phyloP scores from a whole-genome alignment of 2,113 vertebrate species.

The Ctenomys sociabilis region DNA sequence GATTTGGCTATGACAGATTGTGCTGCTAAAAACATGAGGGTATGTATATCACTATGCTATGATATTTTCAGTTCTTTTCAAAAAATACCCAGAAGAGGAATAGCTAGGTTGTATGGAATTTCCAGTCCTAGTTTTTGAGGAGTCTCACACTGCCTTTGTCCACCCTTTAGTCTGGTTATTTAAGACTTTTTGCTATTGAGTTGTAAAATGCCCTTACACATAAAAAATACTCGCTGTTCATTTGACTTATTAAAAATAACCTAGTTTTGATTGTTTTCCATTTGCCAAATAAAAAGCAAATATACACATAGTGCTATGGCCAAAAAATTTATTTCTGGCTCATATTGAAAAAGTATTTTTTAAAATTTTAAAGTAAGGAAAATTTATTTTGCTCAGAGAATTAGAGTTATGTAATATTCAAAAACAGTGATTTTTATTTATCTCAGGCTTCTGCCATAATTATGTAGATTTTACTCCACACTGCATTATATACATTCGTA shows the following conservation, averaged over 20 bases:
- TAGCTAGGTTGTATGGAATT: too few relatives aligned
- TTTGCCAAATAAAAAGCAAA: constrained; percentile 13
- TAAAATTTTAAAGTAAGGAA: constrained; percentile 13
- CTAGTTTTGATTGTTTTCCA: background rate
- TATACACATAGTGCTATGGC: background rate
- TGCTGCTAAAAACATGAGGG: too few relatives aligned
- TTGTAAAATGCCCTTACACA: background rate
- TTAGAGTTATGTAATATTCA: constrained; percentile 2
- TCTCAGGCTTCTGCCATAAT: background rate
- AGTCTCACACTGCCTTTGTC: background rate
- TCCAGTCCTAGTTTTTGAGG: too few relatives aligned
- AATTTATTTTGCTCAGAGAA: constrained; percentile 42
- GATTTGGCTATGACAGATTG: too few relatives aligned
- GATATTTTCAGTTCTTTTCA: too few relatives aligned
- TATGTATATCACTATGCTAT: too few relatives aligned
- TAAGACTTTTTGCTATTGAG: background rate
- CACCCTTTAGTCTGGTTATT: background rate
- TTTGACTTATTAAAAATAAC: constrained; percentile 21
- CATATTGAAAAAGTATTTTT: background rate
- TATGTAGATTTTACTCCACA: background rate
- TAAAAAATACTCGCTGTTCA: background rate
- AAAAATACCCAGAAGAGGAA: too few relatives aligned
- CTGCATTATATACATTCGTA: background rate
- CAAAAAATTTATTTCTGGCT: background rate
- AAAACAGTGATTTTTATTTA: background rate